Evolutionary conservation across 2,113 vertebrate genomes (phyloP).

Genomic region (Panthera tigris): DNA sequence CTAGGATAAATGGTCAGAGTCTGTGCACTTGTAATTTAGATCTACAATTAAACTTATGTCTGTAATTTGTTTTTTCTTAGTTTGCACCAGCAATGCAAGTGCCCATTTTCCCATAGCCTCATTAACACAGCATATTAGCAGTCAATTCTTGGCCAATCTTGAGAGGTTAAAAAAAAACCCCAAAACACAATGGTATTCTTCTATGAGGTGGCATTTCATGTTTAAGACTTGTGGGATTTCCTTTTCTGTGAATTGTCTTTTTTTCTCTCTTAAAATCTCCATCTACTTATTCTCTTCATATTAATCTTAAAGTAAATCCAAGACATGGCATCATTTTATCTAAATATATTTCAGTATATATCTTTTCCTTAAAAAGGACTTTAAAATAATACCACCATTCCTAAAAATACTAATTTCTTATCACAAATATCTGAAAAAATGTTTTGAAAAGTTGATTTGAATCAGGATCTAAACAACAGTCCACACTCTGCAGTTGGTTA

Average conservation of each 20-base stretch:
- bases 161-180: neutral
- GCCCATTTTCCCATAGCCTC: neutral
- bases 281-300: neutral
- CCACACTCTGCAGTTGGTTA: neutral
- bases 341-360: neutral
- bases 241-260: slow-evolving; percentile 1
- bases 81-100: neutral
- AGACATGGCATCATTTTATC: neutral
- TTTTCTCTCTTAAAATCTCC: neutral
- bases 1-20: neutral
- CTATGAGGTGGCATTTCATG: neutral
- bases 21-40: neutral
- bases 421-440: neutral
- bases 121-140: neutral
- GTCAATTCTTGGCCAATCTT: neutral
- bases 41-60: neutral
- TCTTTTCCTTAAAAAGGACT: neutral
- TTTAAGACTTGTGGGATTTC: neutral
- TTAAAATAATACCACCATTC: neutral
- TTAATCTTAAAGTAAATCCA: slow-evolving; percentile 10
- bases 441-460: neutral
- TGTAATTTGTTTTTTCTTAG: neutral
- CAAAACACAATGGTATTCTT: neutral
- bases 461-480: neutral
- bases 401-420: slow-evolving; percentile 3